phyloP scores from a whole-genome alignment of 1,140 invertebrate genomes.

The Drosophila mayri region DNA sequence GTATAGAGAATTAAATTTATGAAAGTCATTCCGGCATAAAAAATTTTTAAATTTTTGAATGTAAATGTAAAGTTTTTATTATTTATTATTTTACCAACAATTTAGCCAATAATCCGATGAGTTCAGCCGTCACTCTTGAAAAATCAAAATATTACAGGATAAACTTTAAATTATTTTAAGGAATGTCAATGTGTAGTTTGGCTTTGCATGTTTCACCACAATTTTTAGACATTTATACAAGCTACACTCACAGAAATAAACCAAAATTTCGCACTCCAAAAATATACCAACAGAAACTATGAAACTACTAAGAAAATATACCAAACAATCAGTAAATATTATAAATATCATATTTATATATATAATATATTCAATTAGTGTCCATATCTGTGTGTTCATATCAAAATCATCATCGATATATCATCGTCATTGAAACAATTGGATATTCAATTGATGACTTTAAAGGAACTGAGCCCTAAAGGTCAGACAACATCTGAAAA shows the following conservation, averaged over 20 bases:
- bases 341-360: slow-evolving; percentile 25
- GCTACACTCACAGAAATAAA: slow-evolving; percentile 58
- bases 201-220: slow-evolving; percentile 33
- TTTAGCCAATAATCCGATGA: slow-evolving; percentile 26
- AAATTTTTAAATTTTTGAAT: neutral
- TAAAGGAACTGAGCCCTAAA: slow-evolving; percentile 4
- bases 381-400: slow-evolving; percentile 37
- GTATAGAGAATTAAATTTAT: too few species aligned
- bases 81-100: slow-evolving; percentile 4
- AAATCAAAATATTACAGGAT: slow-evolving; percentile 5
- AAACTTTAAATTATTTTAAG: neutral
- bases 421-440: slow-evolving; percentile 72
- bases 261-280: slow-evolving; percentile 56
- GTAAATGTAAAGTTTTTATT: neutral
- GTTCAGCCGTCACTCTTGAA: slow-evolving; percentile 41
- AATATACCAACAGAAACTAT: slow-evolving; percentile 70
- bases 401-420: slow-evolving; percentile 63
- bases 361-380: slow-evolving; percentile 36
- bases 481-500: slow-evolving; percentile 4
- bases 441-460: slow-evolving; percentile 70
- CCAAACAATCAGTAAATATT: slow-evolving; percentile 30
- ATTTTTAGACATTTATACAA: slow-evolving; percentile 11
- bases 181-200: slow-evolving; percentile 37
- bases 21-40: too few species aligned
- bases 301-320: slow-evolving; percentile 41